phyloP scores from a whole-genome alignment of 2,797 vertebrate species.

The Sebastiscus albofasciatus region DNA sequence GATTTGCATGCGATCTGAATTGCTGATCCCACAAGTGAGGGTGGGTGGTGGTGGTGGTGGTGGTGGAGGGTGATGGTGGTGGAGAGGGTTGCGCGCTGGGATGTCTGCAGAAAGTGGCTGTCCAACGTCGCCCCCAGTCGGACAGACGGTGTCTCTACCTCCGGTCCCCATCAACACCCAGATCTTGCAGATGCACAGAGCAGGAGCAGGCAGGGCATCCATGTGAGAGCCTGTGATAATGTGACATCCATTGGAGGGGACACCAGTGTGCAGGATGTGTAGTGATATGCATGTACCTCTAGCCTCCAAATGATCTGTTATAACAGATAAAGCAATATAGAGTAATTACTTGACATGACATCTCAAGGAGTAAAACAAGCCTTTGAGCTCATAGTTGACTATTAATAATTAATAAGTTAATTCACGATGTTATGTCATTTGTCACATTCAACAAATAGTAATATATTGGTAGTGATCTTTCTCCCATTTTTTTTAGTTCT shows the following conservation, averaged over 20 bases:
- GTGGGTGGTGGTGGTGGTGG: neutral
- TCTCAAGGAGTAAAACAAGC: neutral
- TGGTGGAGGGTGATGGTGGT: no score
- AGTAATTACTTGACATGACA: neutral
- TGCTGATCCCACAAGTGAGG: conserved; percentile 84
- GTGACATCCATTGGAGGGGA: neutral
- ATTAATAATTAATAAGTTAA: neutral
- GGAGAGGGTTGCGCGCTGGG: conserved; percentile 18
- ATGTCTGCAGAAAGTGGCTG: conserved; percentile 62
- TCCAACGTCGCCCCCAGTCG: conserved; percentile 87
- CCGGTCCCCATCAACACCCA: neutral
- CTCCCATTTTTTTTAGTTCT: neutral
- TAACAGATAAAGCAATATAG: neutral
- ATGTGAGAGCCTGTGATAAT: neutral
- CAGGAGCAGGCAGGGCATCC: neutral
- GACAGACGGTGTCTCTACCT: conserved; percentile 72
- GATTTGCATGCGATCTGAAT: conserved; percentile 91
- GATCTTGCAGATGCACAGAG: neutral
- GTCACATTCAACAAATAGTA: neutral
- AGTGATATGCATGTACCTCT: neutral
- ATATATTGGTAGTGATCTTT: neutral
- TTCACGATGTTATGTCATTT: neutral
- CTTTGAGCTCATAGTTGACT: neutral
- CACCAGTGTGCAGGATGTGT: neutral
- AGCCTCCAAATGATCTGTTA: neutral